These are phyloP conservation scores for Microchrysa polita DNA, from an alignment of 2,888 invertebrate species.

Conservation along the genomic window DNA sequence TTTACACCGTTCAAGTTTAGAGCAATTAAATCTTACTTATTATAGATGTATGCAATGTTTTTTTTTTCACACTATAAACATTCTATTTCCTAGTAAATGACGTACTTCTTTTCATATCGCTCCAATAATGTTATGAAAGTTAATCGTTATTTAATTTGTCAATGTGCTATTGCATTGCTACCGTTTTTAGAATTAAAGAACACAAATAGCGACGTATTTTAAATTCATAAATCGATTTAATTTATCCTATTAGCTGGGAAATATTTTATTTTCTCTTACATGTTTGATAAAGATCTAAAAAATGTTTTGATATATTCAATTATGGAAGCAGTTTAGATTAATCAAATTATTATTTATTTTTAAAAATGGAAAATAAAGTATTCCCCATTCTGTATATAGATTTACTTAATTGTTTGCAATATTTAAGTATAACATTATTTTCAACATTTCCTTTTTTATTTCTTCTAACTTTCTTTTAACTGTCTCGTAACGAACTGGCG, in stretches of 20 bases:
- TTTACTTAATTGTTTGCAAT: slow-evolving; percentile 16
- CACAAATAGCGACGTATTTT: slow-evolving; percentile 16
- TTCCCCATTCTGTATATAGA: slow-evolving; percentile 18
- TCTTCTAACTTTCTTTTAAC: slow-evolving; percentile 51
- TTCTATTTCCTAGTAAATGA: not conserved
- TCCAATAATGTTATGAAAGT: slow-evolving; percentile 2
- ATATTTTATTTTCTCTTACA: not conserved
- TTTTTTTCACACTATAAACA: slow-evolving; percentile 22
- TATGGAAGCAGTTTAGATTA: no score
- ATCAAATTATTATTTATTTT: no score
- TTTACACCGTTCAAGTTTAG: no score
- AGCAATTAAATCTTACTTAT: no score
- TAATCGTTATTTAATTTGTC: slow-evolving; percentile 29
- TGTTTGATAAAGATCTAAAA: not conserved
- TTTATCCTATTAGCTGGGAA: not conserved
- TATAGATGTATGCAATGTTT: slow-evolving; percentile 44
- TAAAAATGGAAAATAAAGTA: not conserved
- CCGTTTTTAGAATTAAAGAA: not conserved
- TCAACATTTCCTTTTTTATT: slow-evolving; percentile 49
- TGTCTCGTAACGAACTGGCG: not conserved
- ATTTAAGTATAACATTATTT: slow-evolving; percentile 41
- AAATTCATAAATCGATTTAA: not conserved
- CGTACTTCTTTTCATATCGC: slow-evolving; percentile 21
- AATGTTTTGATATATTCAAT: no score
- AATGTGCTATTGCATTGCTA: slow-evolving; percentile 42